Percentiles rank a stretch among this genome's conserved stretches.
Evolutionary conservation across 2,797 vertebrate genomes (phyloP).

Genomic region (Spatula versicolor): DNA sequence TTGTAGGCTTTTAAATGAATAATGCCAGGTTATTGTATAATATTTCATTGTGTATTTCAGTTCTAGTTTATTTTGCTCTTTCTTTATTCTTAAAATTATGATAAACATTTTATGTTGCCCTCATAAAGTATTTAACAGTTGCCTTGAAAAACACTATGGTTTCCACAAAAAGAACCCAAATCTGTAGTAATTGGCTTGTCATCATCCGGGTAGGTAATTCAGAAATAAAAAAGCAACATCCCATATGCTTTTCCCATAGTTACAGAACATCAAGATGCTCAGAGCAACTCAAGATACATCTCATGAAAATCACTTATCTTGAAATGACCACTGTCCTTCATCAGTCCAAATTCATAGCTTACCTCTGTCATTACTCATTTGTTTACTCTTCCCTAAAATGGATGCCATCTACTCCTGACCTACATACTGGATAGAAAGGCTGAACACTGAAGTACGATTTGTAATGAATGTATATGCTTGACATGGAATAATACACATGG

Average conservation of each 20-base stretch:
- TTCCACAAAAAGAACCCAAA: slow-evolving; percentile 48
- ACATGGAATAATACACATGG: neutral
- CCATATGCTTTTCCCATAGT: slow-evolving; percentile 6
- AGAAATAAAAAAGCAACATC: slow-evolving; percentile 15
- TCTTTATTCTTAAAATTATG: neutral
- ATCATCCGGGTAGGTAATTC: slow-evolving; percentile 29
- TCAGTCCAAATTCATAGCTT: slow-evolving; percentile 41
- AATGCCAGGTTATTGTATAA: neutral
- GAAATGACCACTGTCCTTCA: neutral
- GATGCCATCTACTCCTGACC: neutral
- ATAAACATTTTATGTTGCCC: neutral
- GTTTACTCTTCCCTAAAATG: slow-evolving; percentile 28
- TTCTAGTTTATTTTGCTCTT: slow-evolving; percentile 19
- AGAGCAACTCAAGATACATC: slow-evolving; percentile 15
- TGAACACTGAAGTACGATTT: slow-evolving; percentile 12
- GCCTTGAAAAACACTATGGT: slow-evolving; percentile 47
- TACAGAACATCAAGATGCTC: slow-evolving; percentile 34
- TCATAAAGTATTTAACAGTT: slow-evolving; percentile 60
- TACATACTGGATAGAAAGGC: neutral
- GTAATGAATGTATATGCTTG: slow-evolving; percentile 5
- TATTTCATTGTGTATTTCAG: neutral
- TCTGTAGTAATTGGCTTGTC: slow-evolving; percentile 47
- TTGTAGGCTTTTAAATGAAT: neutral
- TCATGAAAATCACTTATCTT: slow-evolving; percentile 48
- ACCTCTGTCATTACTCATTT: slow-evolving; percentile 22